Conservation (phyloP, 2,888 invertebrate species). For the Camptogramma bilineatum region DNA sequence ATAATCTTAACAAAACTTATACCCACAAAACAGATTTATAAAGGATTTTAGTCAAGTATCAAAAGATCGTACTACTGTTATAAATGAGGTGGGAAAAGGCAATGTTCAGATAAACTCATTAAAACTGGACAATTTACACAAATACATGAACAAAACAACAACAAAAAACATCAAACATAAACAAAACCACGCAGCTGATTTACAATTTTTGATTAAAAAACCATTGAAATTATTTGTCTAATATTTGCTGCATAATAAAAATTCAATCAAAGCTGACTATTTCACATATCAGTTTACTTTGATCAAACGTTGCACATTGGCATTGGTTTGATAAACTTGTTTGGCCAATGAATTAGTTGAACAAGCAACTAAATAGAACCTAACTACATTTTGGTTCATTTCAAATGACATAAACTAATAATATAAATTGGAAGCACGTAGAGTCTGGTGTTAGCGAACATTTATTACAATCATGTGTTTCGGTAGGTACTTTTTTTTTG, state of each 20-base stretch:
- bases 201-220: no score
- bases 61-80: background rate
- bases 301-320: constrained; percentile 7
- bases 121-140: no score
- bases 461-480: no score
- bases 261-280: background rate
- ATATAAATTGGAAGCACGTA: background rate
- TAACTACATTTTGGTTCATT: constrained; percentile 14
- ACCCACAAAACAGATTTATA: background rate
- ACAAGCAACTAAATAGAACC: constrained; percentile 13
- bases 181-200: no score
- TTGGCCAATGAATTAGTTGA: constrained; percentile 18
- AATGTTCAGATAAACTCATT: no score
- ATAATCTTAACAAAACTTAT: background rate
- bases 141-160: no score
- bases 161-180: no score
- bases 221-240: background rate
- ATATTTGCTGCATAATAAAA: background rate
- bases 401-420: constrained; percentile 10
- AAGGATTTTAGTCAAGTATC: background rate
- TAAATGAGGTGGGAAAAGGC: background rate
- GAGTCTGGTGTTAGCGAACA: no score
- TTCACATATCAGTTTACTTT: background rate
- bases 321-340: constrained; percentile 14
- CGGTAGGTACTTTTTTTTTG: no score